These are phyloP conservation scores for Alca torda DNA, from an alignment of 2,797 vertebrate genomes.

Conservation along the genomic window DNA sequence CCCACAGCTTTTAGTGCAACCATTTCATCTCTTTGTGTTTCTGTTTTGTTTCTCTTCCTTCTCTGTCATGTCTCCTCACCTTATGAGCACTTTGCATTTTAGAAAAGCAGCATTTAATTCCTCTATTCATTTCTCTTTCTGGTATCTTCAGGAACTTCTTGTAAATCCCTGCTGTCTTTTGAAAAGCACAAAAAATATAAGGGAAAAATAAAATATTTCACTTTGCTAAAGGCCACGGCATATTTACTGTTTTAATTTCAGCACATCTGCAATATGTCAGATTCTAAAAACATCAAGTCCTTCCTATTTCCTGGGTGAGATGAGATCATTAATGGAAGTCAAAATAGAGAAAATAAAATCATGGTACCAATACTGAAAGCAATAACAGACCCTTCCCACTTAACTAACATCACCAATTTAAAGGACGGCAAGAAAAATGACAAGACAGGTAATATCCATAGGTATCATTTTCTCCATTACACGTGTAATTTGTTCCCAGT, in stretches of 20 bases:
- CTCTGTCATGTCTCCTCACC: background rate
- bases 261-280: background rate
- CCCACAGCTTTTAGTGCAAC: background rate
- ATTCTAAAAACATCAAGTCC: background rate
- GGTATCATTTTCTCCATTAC: background rate
- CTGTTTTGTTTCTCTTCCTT: background rate
- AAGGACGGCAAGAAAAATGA: background rate
- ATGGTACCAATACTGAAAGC: background rate
- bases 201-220: background rate
- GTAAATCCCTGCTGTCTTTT: background rate
- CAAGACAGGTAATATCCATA: background rate
- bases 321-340: background rate
- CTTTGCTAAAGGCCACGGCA: background rate
- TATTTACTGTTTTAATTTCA: background rate
- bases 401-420: background rate
- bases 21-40: background rate
- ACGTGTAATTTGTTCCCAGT: background rate
- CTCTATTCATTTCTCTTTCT: background rate
- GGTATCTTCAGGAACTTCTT: background rate
- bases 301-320: background rate
- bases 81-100: background rate
- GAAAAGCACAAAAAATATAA: background rate
- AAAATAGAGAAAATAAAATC: background rate
- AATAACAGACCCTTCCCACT: background rate
- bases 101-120: background rate